phyloP scores from a whole-genome alignment of 2,888 invertebrate genomes.

The Troides helena region DNA sequence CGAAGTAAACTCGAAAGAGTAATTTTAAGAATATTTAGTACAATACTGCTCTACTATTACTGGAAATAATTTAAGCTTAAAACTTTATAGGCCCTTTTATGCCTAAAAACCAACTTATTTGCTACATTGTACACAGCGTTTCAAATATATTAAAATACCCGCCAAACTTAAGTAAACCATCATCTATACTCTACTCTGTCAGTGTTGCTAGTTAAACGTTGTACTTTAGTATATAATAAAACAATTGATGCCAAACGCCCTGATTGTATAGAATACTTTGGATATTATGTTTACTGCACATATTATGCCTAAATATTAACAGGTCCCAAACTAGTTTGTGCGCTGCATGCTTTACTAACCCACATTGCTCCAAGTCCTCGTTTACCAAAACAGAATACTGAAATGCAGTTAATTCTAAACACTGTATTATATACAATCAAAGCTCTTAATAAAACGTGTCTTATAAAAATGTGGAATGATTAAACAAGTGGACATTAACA shows the following conservation, averaged over 20 bases:
- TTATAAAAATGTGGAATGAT: constrained; percentile 24
- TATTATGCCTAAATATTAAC: not conserved
- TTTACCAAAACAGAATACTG: not conserved
- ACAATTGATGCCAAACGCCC: constrained; percentile 8
- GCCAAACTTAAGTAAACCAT: constrained; percentile 12
- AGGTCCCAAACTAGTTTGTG: constrained; percentile 4
- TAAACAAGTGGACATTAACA: constrained; percentile 23
- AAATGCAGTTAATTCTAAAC: not conserved
- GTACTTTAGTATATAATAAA: constrained; percentile 17
- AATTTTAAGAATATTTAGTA: not conserved
- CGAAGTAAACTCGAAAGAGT: not conserved
- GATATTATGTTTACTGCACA: not conserved
- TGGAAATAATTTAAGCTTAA: not conserved
- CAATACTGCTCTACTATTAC: not conserved
- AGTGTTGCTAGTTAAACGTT: constrained; percentile 19
- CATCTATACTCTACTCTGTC: constrained; percentile 11
- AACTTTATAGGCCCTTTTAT: constrained; percentile 8
- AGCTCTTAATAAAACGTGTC: constrained; percentile 7
- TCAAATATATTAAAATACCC: constrained; percentile 8
- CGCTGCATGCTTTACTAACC: not conserved
- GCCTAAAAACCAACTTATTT: constrained; percentile 10
- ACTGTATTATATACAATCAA: constrained; percentile 25
- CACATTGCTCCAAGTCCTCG: not conserved
- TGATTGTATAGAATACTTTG: constrained; percentile 11
- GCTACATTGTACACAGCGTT: constrained; percentile 8